A percentile compares a stretch with the other conserved stretches of the same genome.
Conservation (phyloP, 2,888 invertebrate genomes). For the Mamestra brassicae region DNA sequence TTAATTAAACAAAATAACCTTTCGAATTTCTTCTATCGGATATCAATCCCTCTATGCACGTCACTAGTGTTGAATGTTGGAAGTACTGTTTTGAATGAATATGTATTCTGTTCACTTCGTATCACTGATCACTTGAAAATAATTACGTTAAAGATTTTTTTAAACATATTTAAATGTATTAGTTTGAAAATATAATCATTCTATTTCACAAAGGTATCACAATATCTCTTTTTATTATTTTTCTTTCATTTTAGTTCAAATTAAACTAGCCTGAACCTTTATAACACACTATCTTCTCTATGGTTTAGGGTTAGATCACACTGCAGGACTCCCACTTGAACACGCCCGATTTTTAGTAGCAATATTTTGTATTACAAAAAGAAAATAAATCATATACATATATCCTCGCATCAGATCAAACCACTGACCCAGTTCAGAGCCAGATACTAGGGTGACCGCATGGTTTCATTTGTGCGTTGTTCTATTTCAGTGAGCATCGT, state of each 20-base stretch:
- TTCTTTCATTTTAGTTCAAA: background rate
- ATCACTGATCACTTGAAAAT: conserved; percentile 1
- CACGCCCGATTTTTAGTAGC: too few relatives aligned
- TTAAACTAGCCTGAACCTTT: conserved; percentile 17
- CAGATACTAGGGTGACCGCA: too few relatives aligned
- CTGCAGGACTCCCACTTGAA: too few relatives aligned
- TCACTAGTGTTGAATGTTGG: conserved; percentile 59
- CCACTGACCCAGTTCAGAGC: too few relatives aligned
- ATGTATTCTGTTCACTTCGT: background rate
- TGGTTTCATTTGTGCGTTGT: too few relatives aligned
- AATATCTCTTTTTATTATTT: background rate
- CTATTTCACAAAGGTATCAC: background rate
- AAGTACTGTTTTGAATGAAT: conserved; percentile 52
- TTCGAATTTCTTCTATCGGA: conserved; percentile 61
- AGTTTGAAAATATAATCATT: background rate
- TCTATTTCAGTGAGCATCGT: too few relatives aligned
- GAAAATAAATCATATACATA: too few relatives aligned
- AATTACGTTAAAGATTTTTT: conserved; percentile 5
- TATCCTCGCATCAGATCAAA: too few relatives aligned
- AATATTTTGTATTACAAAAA: too few relatives aligned
- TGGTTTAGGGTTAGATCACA: background rate
- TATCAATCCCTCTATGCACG: conserved; percentile 60
- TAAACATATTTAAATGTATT: background rate
- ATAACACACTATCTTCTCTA: conserved; percentile 26
- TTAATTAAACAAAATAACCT: conserved; percentile 67